Percentiles rank a stretch among this genome's conserved stretches.
Evolutionary conservation across 2,888 invertebrate genomes (phyloP).

Genomic region (Cosmia trapezina): DNA sequence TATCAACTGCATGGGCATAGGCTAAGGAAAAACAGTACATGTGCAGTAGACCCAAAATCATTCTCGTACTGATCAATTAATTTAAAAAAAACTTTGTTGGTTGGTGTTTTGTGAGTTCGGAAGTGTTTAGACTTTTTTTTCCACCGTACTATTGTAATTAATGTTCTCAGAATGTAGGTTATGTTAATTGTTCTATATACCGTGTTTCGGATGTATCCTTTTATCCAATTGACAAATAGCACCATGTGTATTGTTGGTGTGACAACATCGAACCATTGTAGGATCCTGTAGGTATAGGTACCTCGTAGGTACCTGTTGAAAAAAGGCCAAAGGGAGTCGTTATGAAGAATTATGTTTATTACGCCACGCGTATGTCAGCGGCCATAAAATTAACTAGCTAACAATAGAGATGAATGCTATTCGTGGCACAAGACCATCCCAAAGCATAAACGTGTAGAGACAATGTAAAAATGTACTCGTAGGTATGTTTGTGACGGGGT

Average conservation of each 20-base stretch:
- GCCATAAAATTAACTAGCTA: conserved; percentile 39
- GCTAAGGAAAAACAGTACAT: background rate
- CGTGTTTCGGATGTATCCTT: conserved; percentile 23
- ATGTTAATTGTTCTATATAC: conserved; percentile 43
- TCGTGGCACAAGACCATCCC: conserved; percentile 29
- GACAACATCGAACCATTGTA: conserved; percentile 11
- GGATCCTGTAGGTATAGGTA: background rate
- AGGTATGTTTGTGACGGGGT: too few relatives aligned
- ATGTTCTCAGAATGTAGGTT: conserved; percentile 39
- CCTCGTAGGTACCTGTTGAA: conserved; percentile 3
- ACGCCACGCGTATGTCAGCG: conserved; percentile 15
- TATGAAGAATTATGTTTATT: conserved; percentile 42
- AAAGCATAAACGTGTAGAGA: conserved; percentile 1
- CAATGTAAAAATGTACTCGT: background rate
- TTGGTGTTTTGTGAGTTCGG: background rate
- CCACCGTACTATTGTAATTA: conserved; percentile 21
- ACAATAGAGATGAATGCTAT: conserved; percentile 35
- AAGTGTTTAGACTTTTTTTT: background rate
- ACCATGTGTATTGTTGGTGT: conserved; percentile 14
- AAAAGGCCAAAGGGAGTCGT: conserved; percentile 32
- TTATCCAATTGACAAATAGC: conserved; percentile 29
- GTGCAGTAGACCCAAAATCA: background rate
- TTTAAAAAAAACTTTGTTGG: background rate
- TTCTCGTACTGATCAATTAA: background rate
- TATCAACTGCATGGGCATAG: background rate